These are phyloP conservation scores for Tenebrio molitor DNA, from an alignment of 1,140 invertebrate genomes.

Conservation along the genomic window DNA sequence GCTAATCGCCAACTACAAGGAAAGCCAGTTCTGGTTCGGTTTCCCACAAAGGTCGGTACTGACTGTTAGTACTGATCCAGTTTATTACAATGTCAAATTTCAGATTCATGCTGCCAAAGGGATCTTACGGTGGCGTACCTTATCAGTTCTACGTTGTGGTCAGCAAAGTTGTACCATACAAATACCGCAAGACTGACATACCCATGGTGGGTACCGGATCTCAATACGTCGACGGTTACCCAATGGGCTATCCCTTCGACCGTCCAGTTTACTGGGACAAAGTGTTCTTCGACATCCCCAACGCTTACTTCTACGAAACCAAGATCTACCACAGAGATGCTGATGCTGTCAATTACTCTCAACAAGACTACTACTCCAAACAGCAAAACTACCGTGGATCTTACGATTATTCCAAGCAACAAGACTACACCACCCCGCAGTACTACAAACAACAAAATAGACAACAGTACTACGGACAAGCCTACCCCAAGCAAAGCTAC, in stretches of 20 bases:
- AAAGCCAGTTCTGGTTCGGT: constrained; percentile 69
- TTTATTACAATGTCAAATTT: no score
- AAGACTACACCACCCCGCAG: not conserved
- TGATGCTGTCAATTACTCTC: constrained; percentile 9
- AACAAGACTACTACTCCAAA: not conserved
- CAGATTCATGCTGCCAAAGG: constrained; percentile 72
- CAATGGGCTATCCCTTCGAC: constrained; percentile 80
- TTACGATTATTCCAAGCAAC: no score
- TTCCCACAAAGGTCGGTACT: constrained; percentile 72
- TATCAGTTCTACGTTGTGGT: constrained; percentile 77
- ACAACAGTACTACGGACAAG: not conserved
- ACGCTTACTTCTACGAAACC: constrained; percentile 77
- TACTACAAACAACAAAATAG: not conserved
- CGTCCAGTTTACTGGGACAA: constrained; percentile 67
- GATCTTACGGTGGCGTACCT: constrained; percentile 73
- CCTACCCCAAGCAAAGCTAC: not conserved
- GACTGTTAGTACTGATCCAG: no score
- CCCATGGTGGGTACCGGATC: constrained; percentile 45
- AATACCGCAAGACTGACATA: constrained; percentile 43
- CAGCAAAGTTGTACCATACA: constrained; percentile 64
- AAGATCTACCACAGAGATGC: constrained; percentile 71
- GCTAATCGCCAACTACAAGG: constrained; percentile 67
- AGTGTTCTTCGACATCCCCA: constrained; percentile 71
- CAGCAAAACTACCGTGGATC: not conserved
- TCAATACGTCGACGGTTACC: constrained; percentile 68